Evolutionary conservation across 2,797 vertebrate genomes (phyloP).

Genomic region (Coilia nasus): DNA sequence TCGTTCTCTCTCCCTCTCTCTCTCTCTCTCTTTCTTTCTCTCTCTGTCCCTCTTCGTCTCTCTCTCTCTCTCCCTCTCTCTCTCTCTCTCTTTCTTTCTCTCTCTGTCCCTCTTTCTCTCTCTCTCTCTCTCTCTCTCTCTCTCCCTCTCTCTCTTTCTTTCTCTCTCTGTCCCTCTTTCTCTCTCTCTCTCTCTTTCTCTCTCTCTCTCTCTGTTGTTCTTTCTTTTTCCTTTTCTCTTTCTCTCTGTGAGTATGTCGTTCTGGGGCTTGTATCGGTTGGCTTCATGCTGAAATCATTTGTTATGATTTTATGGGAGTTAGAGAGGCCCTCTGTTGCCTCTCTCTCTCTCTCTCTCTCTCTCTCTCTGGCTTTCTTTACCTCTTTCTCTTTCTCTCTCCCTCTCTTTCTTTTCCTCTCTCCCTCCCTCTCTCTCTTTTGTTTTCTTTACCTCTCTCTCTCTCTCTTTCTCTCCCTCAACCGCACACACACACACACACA

Average conservation of each 20-base stretch:
- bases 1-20: neutral
- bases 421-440: neutral
- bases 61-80: too few relatives aligned
- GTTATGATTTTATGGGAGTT: conserved; percentile 9
- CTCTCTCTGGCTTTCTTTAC: too few relatives aligned
- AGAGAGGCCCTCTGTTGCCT: neutral
- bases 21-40: neutral
- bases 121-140: too few relatives aligned
- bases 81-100: too few relatives aligned
- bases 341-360: neutral
- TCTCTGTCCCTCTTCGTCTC: too few relatives aligned
- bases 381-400: too few relatives aligned
- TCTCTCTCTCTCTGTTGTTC: neutral
- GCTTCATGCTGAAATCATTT: conserved; percentile 1
- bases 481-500: too few relatives aligned
- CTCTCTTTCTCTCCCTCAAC: neutral
- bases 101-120: too few relatives aligned
- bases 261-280: neutral
- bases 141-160: too few relatives aligned
- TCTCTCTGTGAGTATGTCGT: neutral
- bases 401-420: too few relatives aligned
- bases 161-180: too few relatives aligned
- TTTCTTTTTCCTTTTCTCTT: neutral
- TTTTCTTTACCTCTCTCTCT: neutral
- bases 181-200: neutral